Conservation (phyloP, 2,797 vertebrate species). For the Hydrocynus forskahlii region DNA sequence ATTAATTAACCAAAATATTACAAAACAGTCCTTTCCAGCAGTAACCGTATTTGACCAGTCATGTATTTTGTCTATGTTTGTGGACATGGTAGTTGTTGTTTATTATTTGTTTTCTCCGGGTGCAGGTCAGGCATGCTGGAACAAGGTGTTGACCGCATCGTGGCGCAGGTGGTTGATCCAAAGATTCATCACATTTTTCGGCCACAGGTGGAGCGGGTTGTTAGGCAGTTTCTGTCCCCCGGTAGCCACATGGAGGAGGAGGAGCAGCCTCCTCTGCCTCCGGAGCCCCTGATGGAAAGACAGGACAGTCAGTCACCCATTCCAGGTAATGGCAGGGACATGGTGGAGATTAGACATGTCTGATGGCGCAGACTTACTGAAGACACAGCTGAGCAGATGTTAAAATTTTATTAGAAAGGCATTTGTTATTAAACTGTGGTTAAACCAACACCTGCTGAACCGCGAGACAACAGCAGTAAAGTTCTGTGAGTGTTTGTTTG, state of each 20-base stretch:
- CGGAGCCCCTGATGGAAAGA: slow-evolving; percentile 73
- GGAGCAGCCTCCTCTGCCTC: slow-evolving; percentile 55
- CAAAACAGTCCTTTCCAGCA: too few species aligned
- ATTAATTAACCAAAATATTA: too few species aligned
- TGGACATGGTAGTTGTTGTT: background rate
- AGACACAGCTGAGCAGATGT: too few species aligned
- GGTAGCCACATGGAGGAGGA: slow-evolving; percentile 85
- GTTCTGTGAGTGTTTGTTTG: too few species aligned
- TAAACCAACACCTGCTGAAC: too few species aligned
- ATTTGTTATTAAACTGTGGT: too few species aligned
- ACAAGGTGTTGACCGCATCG: slow-evolving; percentile 97
- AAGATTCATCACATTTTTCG: slow-evolving; percentile 98
- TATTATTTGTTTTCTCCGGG: background rate
- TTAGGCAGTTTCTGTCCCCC: slow-evolving; percentile 92
- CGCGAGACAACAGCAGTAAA: too few species aligned
- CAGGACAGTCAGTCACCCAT: slow-evolving; percentile 73
- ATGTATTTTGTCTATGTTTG: too few species aligned
- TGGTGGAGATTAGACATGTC: background rate
- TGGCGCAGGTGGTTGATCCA: slow-evolving; percentile 98
- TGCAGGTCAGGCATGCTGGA: slow-evolving; percentile 97
- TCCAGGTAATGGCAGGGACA: slow-evolving; percentile 75
- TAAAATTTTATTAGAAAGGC: too few species aligned
- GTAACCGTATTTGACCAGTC: too few species aligned
- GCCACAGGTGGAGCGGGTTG: slow-evolving; percentile 96
- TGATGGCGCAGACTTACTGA: background rate